Conservation (phyloP, 2,113 vertebrate genomes). For the Cromileptes altivelis region DNA sequence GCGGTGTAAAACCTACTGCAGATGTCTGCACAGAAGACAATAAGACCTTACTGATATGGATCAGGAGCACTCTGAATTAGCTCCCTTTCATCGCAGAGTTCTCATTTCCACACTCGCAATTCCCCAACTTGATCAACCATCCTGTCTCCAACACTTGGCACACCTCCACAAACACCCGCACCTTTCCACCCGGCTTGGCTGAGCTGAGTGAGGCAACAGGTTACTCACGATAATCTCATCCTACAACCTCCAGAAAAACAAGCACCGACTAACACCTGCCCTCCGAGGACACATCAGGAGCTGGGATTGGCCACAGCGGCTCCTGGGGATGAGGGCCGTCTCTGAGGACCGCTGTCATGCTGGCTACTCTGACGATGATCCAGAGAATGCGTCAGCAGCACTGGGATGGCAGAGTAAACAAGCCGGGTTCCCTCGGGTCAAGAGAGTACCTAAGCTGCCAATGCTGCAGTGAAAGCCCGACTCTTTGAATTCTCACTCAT, state of each 20-base stretch:
- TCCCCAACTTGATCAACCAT: conserved; percentile 24
- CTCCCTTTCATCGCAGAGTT: neutral
- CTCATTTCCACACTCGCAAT: conserved; percentile 1
- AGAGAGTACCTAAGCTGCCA: conserved; percentile 21
- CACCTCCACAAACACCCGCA: conserved; percentile 24
- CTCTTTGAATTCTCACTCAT: neutral
- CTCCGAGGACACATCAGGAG: conserved; percentile 44
- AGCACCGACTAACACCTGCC: conserved; percentile 64
- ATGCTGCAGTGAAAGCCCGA: conserved; percentile 26
- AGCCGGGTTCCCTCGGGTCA: conserved; percentile 69
- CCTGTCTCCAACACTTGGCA: conserved; percentile 6
- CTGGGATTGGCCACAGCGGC: conserved; percentile 54
- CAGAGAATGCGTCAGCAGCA: conserved; percentile 73
- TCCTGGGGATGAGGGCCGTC: conserved; percentile 48
- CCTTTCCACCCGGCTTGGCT: conserved; percentile 33
- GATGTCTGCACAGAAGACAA: conserved; percentile 11
- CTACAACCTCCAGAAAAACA: conserved; percentile 77
- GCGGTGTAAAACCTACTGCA: conserved; percentile 12
- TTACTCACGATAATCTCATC: conserved; percentile 73
- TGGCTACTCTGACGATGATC: conserved; percentile 66
- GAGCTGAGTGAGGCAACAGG: conserved; percentile 67
- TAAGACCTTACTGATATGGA: neutral
- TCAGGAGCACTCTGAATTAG: conserved; percentile 9
- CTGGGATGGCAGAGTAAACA: conserved; percentile 78
- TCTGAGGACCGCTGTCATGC: conserved; percentile 62